Conservation (phyloP, 35 echinoderm and acorn worm species). For the Apostichopus parvimensis region DNA sequence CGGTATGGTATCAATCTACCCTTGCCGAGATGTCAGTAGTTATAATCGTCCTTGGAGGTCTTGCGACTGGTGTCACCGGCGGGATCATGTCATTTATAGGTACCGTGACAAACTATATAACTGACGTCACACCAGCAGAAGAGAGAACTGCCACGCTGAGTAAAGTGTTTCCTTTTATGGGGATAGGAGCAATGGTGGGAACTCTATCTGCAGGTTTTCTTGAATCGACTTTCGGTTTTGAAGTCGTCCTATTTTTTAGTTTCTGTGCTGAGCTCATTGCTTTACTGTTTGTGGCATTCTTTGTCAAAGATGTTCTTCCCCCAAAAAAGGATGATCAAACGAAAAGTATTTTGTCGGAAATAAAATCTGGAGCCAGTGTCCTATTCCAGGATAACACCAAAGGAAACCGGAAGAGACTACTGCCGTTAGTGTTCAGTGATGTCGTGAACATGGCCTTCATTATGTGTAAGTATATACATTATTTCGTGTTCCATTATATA, state of each 20-base stretch:
- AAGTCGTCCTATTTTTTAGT: conserved; percentile 9
- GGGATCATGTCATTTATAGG: conserved; percentile 71
- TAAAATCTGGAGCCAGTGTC: neutral
- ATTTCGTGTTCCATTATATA: too few relatives aligned
- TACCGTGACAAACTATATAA: conserved; percentile 75
- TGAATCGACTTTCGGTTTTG: conserved; percentile 31
- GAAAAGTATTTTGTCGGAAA: conserved; percentile 5
- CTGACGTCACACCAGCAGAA: conserved; percentile 74
- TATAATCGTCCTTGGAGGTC: conserved; percentile 70
- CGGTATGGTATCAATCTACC: conserved; percentile 51
- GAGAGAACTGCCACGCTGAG: conserved; percentile 71
- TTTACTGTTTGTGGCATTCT: conserved; percentile 25
- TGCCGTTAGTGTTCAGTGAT: conserved; percentile 21
- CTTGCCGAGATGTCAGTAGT: neutral
- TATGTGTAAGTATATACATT: conserved; percentile 44
- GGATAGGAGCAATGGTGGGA: conserved; percentile 73
- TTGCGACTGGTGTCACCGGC: conserved; percentile 64
- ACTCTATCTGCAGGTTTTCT: conserved; percentile 70
- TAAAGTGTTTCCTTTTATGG: conserved; percentile 76
- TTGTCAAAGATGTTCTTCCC: conserved; percentile 17
- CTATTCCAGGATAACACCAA: neutral
- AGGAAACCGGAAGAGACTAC: neutral
- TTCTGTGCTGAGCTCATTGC: conserved; percentile 1
- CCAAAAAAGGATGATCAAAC: neutral
- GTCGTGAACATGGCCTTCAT: conserved; percentile 24